phyloP scores from a whole-genome alignment of 1,140 invertebrate species.

The Drosophila kohkoa region DNA sequence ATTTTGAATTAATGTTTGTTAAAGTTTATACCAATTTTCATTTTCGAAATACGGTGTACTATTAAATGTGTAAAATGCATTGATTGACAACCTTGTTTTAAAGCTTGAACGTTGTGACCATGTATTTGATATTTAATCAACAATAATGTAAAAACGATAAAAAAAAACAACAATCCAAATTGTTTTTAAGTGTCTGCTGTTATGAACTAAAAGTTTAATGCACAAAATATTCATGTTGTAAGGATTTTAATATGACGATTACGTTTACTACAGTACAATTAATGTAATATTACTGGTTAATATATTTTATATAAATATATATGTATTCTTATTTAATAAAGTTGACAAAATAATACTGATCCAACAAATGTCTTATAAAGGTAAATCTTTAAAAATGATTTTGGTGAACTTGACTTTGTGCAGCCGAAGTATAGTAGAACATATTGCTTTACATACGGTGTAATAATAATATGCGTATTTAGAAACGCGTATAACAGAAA shows the following conservation, averaged over 20 bases:
- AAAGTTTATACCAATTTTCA: constrained; percentile 56
- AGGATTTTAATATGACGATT: constrained; percentile 61
- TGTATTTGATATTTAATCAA: constrained; percentile 32
- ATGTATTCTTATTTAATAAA: constrained; percentile 75
- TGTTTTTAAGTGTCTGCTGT: constrained; percentile 56
- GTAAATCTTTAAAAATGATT: too few relatives aligned
- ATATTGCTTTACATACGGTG: too few relatives aligned
- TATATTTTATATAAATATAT: constrained; percentile 65
- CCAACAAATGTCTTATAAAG: too few relatives aligned
- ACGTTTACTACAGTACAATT: constrained; percentile 74
- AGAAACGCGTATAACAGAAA: too few relatives aligned
- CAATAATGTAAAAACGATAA: constrained; percentile 6
- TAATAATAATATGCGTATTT: too few relatives aligned
- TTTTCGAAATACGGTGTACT: constrained; percentile 66
- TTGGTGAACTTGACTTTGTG: too few relatives aligned
- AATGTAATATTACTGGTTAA: constrained; percentile 75
- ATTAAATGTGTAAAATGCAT: constrained; percentile 25
- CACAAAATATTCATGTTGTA: constrained; percentile 70
- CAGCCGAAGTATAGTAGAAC: too few relatives aligned
- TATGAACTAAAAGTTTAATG: constrained; percentile 66
- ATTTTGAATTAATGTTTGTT: constrained; percentile 24
- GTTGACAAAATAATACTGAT: constrained; percentile 39
- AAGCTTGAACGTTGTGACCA: constrained; percentile 39
- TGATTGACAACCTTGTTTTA: background rate
- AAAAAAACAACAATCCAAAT: constrained; percentile 7